phyloP scores from a whole-genome alignment of 2,888 invertebrate genomes.

The Cyclophora albipunctata region DNA sequence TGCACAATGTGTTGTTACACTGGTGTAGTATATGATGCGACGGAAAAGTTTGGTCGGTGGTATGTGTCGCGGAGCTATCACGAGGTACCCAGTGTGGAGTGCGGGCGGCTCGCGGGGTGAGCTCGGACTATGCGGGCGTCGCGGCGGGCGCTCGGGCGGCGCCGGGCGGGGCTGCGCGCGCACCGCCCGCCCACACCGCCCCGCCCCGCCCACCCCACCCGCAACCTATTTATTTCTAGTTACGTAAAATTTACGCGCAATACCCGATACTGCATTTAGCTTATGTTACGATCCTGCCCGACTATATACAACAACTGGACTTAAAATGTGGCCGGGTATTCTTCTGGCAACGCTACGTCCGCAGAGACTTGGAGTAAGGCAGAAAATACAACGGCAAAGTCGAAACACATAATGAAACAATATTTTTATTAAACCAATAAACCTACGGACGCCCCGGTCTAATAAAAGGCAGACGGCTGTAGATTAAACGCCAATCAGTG shows the following conservation, averaged over 20 bases:
- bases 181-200: conserved; percentile 60
- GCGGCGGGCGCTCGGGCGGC: conserved; percentile 28
- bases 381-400: too few species aligned
- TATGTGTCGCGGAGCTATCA: conserved; percentile 30
- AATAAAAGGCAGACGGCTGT: conserved; percentile 40
- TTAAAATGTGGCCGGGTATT: conserved; percentile 13
- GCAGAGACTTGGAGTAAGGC: too few species aligned
- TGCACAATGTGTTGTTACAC: conserved; percentile 44
- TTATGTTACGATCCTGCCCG: conserved; percentile 44
- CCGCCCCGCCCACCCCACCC: conserved; percentile 71
- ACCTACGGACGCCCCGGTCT: conserved; percentile 12
- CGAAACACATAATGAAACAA: too few species aligned
- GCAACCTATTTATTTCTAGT: conserved; percentile 76
- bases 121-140: conserved; percentile 58
- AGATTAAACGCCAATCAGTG: conserved; percentile 62
- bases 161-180: conserved; percentile 45
- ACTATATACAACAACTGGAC: conserved; percentile 17
- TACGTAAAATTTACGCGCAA: conserved; percentile 76
- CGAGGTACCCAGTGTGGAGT: conserved; percentile 26
- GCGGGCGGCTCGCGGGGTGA: conserved; percentile 49
- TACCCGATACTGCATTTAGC: conserved; percentile 71
- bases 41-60: conserved; percentile 61
- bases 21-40: conserved; percentile 42
- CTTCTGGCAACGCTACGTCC: too few species aligned
- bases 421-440: too few species aligned